These are phyloP conservation scores for Xiphophorus couchianus DNA, from an alignment of 2,113 vertebrate genomes.

Conservation along the genomic window DNA sequence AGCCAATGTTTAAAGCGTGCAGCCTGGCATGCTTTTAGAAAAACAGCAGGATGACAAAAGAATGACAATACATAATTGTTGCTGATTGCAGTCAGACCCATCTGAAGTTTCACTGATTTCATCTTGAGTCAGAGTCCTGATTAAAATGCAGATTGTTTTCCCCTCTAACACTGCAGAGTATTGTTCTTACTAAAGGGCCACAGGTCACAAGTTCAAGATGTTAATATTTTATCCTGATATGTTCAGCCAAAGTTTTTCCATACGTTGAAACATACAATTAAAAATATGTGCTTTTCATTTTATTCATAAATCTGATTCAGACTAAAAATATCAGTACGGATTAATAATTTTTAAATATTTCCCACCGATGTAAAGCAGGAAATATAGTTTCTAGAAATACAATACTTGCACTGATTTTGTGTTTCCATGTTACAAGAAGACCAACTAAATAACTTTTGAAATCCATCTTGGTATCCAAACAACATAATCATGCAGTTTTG, in stretches of 20 bases:
- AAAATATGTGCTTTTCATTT: background rate
- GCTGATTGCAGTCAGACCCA: conserved; percentile 3
- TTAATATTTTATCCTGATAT: conserved; percentile 1
- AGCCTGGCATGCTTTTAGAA: background rate
- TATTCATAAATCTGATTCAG: background rate
- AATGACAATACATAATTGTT: background rate
- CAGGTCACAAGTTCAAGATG: conserved; percentile 13
- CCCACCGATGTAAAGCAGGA: background rate
- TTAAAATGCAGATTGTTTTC: conserved; percentile 28
- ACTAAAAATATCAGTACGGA: background rate
- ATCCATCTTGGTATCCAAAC: too few relatives aligned
- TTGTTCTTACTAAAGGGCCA: conserved; percentile 6
- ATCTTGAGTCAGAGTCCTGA: conserved; percentile 7
- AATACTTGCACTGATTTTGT: too few relatives aligned
- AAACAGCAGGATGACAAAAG: conserved; percentile 4
- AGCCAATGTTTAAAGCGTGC: conserved; percentile 11
- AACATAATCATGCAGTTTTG: background rate
- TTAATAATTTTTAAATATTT: background rate
- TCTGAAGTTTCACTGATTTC: background rate
- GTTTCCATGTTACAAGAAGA: too few relatives aligned
- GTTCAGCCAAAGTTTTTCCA: conserved; percentile 1
- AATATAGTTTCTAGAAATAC: too few relatives aligned
- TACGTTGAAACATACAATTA: background rate
- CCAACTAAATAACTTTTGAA: too few relatives aligned
- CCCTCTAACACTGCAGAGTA: background rate